Base-by-base conservation (phyloP, 2,888 invertebrate species). In the Meganola albula region DNA sequence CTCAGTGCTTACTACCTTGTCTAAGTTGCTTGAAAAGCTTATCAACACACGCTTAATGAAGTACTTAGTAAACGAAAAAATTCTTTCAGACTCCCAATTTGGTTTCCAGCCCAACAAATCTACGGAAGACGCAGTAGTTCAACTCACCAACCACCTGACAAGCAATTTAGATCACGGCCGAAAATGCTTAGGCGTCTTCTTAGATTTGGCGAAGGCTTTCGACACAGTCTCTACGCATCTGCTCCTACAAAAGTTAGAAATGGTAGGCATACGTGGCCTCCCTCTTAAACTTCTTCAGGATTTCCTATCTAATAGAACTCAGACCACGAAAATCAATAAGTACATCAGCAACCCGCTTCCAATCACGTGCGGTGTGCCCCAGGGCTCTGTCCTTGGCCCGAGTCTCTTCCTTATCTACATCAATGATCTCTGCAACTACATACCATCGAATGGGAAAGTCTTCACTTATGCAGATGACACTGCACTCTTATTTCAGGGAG, bases 171-270 rank as follows among this genome's bases (percentile, higher is more conserved):
- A 28, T 7, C 21, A 9, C 2, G 21, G 21, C 29, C 10, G 14
- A 13, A 10, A 18, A 27, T 8, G 20, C 32, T 2, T 40, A 5
- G 39, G 40, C 7, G 28, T 44, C 14, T 42, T 38, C 11, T 25
- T 42, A 4, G 42, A 42, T 16, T 20, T 42, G 10, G 24, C 29
- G 6, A 41, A 42, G 16, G 38, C 36, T 10, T 39, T 37, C 8
- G 43, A 39, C 13, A 43, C 43, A 3, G 12, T 44, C 9, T 43
- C 43, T 21, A 23, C 13, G 12, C 22, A 31, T 8, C 33, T 43
- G 3, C 29, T 43, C 10, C 13, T 43, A n/a, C 12, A 11, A 7
- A 38, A 42, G 28, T 18, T 42, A 12, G 36, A 42, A 26, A 13
- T 13, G 6, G 6, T 36, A 9, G 42, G 39, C 3, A 24, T 24